Conservation (phyloP, 1,140 invertebrate genomes). For the Cataglyphis hispanica region DNA sequence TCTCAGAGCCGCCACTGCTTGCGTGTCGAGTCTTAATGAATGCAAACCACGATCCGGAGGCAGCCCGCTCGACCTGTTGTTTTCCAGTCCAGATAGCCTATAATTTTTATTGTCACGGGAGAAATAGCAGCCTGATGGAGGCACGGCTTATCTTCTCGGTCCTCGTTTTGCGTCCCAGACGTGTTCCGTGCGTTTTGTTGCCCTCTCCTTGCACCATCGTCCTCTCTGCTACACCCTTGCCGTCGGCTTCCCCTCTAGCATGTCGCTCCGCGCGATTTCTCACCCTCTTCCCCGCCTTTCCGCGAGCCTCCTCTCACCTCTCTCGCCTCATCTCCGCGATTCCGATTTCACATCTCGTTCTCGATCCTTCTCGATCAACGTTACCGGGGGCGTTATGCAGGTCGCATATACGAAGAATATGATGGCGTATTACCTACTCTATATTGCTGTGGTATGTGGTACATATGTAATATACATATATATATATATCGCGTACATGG, state of each 20-base stretch:
- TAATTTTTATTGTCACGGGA: conserved; percentile 90
- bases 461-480: neutral
- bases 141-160: conserved; percentile 85
- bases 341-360: conserved; percentile 46
- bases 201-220: conserved; percentile 77
- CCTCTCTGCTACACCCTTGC: conserved; percentile 51
- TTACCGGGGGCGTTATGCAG: conserved; percentile 38
- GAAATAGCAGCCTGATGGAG: conserved; percentile 87
- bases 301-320: conserved; percentile 49
- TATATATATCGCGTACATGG: neutral
- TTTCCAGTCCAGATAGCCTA: conserved; percentile 89
- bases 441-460: conserved; percentile 2
- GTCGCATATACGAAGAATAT: conserved; percentile 33
- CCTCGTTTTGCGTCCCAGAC: conserved; percentile 83
- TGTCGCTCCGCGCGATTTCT: conserved; percentile 38
- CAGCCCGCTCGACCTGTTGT: conserved; percentile 88
- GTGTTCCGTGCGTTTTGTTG: conserved; percentile 85
- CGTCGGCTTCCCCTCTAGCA: conserved; percentile 24
- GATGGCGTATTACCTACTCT: conserved; percentile 42
- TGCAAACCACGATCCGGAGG: conserved; percentile 88
- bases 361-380: conserved; percentile 52
- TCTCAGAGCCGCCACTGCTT: conserved; percentile 83
- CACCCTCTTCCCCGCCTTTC: conserved; percentile 44
- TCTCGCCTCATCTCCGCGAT: conserved; percentile 44
- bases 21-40: conserved; percentile 89